Evolutionary conservation across 2,888 invertebrate genomes (phyloP).

Genomic region (Onthophagus sagittarius): DNA sequence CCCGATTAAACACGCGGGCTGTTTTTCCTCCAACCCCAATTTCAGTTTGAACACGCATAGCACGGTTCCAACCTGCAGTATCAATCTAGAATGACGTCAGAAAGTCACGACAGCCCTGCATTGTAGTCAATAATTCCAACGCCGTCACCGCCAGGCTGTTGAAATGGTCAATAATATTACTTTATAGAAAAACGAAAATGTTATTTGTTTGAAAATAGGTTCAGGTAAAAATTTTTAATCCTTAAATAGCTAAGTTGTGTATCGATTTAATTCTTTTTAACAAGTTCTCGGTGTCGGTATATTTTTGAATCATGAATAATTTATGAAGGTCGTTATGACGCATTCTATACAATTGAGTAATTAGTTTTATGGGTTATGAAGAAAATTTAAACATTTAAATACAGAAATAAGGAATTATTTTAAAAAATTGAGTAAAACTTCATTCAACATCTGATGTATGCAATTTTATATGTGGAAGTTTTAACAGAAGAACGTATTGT

Average conservation of each 20-base stretch:
- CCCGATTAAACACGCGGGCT: neutral
- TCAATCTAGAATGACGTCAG: neutral
- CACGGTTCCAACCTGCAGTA: neutral
- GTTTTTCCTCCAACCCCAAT: neutral
- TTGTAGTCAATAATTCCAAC: neutral
- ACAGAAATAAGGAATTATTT: no score
- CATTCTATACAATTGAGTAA: neutral
- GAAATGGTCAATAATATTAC: neutral
- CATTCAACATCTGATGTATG: no score
- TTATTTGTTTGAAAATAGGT: no score
- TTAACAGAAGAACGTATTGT: no score
- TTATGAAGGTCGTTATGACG: neutral
- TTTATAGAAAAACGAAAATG: no score
- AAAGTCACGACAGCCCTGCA: neutral
- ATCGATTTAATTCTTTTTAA: no score
- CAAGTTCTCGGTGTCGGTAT: neutral
- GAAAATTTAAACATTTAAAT: no score
- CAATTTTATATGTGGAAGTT: no score
- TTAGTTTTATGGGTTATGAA: neutral
- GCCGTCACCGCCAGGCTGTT: neutral
- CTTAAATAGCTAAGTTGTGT: no score
- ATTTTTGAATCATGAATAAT: neutral
- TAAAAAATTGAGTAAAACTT: no score
- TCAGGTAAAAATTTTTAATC: no score
- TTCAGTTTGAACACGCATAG: neutral